phyloP scores from a whole-genome alignment of 2,888 invertebrate species.

The Acanthacorydalis orientalis region DNA sequence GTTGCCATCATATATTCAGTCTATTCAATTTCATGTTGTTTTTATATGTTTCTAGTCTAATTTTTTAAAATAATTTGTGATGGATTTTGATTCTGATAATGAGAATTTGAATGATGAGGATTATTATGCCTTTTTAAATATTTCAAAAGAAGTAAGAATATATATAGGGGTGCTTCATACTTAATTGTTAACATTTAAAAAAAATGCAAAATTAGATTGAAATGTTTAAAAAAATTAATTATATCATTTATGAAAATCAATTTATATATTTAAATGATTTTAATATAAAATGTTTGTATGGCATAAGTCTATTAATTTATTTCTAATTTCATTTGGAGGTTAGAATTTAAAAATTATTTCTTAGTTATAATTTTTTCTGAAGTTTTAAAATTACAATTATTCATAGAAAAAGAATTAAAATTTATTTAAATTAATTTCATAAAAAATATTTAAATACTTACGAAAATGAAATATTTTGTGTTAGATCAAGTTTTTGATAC shows the following conservation, averaged over 20 bases:
- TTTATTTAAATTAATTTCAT: no score
- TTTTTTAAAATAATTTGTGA: slow-evolving; percentile 13
- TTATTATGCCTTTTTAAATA: slow-evolving; percentile 75
- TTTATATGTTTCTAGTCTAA: neutral
- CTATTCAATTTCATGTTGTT: no score
- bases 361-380: no score
- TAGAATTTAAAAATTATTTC: no score
- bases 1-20: no score
- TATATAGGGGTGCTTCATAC: neutral
- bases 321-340: no score
- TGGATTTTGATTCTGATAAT: slow-evolving; percentile 54
- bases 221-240: neutral
- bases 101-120: slow-evolving; percentile 58
- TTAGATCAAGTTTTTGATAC: no score
- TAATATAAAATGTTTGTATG: neutral
- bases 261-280: neutral
- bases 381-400: no score
- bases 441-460: no score
- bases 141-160: slow-evolving; percentile 59
- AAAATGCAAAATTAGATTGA: neutral
- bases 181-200: neutral
- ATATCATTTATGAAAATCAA: neutral
- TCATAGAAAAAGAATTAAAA: no score
- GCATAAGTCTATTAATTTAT: neutral
- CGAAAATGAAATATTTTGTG: no score